Base-by-base conservation (phyloP, 37 sponge, comb jelly and placozoan species). In the Chondrosia reniformis region DNA sequence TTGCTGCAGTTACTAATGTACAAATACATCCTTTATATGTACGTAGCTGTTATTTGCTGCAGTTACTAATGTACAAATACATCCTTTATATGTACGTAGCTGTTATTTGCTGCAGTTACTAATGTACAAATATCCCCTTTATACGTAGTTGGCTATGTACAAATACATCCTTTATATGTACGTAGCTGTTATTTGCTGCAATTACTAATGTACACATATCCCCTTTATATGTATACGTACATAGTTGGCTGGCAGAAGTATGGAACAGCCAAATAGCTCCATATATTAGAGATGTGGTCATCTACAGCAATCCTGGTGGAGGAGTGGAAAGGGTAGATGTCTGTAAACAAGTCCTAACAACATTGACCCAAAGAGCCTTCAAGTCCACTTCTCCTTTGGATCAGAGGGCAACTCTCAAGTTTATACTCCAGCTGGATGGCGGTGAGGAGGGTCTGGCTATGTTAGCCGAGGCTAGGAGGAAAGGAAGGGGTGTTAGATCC, bases 261-360 rank as follows among this genome's bases (percentile, higher is more conserved):
- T 92, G 93, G 93, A 83, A 85, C 42, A 74, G 76, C 63, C 86
- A 85, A 63, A 46, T 92, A 63, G 84, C 63, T 21, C 93, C 93
- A 24, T 58, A 79, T 15, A 76, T 92, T 15, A 19, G 74, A 36
- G 46, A 55, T 46, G 55, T 66, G 34, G 41, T 45, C 3, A 45
- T 66, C 67, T 80, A 52, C 67, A 30, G 45, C 55, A 74, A 30
- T 64, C 69, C 71, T 39, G 6, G 36, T 19, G 28, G 46, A 1
- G 34, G 52, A 37, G 46, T 13, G n/a, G 71, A 55, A 38, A 80
- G 52, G 25, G 30, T 33, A n/a, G 80, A 66, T 38, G 42, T 65
- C 1, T 46, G 55, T 30, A 17, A 55, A 52, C 80, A 80, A 31
- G 55, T 80, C 61, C 55, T 77, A 36, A 77, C 77, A 59, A 77